These are phyloP conservation scores for Bagarius yarrelli DNA, from an alignment of 2,113 vertebrate species.

Conservation along the genomic window DNA sequence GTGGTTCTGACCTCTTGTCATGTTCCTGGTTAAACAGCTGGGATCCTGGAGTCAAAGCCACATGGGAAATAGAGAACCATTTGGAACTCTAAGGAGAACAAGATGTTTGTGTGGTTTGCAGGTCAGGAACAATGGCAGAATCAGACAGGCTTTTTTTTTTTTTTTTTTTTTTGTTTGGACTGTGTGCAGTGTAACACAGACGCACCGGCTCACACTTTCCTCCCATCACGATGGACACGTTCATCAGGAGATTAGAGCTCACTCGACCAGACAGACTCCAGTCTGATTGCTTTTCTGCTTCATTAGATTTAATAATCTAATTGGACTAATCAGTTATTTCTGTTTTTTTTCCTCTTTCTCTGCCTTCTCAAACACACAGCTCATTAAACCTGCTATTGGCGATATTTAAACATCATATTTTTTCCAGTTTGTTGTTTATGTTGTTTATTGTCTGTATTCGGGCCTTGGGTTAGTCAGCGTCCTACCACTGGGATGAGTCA, in stretches of 20 bases:
- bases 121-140: neutral
- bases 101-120: neutral
- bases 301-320: conserved; percentile 51
- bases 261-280: conserved; percentile 42
- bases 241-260: conserved; percentile 44
- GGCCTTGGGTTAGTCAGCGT: neutral
- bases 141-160: neutral
- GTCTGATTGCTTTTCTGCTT: conserved; percentile 52
- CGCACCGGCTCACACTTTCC: neutral
- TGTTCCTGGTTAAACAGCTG: neutral
- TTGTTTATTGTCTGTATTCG: neutral
- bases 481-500: neutral
- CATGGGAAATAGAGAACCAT: neutral
- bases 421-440: neutral
- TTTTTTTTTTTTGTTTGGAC: too few relatives aligned
- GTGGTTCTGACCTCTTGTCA: neutral
- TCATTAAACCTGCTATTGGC: conserved; percentile 41
- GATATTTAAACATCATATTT: conserved; percentile 15
- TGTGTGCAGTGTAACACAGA: neutral
- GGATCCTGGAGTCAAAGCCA: neutral
- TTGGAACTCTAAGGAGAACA: neutral
- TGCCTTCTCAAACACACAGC: conserved; percentile 31
- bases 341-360: neutral
- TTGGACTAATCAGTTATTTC: conserved; percentile 45
- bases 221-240: conserved; percentile 21